Percentiles rank a stretch among this genome's conserved stretches.
Conservation (phyloP, 1,140 invertebrate species). For the Geopemphigus sp. region DNA sequence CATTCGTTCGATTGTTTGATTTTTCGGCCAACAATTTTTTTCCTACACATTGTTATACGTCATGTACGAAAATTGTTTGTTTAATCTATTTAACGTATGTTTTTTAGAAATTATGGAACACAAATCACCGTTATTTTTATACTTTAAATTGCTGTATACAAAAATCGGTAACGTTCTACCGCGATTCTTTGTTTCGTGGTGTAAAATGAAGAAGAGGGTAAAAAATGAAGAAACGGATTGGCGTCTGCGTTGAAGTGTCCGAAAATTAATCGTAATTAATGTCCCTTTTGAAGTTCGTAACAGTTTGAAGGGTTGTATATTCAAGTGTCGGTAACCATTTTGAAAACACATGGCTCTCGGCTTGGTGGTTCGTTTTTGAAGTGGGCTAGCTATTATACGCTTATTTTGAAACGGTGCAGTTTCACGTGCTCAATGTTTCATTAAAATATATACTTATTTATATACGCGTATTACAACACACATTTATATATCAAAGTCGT, state of each 20-base stretch:
- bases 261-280: conserved; percentile 39
- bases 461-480: too few species aligned
- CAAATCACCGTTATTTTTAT: too few species aligned
- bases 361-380: conserved; percentile 11
- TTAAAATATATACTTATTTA: neutral
- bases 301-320: conserved; percentile 13
- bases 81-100: too few species aligned
- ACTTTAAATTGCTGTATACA: neutral
- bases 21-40: too few species aligned
- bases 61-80: too few species aligned
- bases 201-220: neutral
- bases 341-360: conserved; percentile 29
- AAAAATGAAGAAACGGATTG: neutral
- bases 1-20: too few species aligned
- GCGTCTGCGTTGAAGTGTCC: neutral
- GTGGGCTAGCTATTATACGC: conserved; percentile 3
- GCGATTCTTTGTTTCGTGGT: neutral
- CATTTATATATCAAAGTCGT: too few species aligned
- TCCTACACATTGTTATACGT: too few species aligned
- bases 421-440: neutral
- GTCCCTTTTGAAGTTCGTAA: conserved; percentile 24
- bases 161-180: neutral
- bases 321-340: conserved; percentile 31
- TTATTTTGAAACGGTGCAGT: neutral
- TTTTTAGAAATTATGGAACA: too few species aligned